Evolutionary conservation across 2,113 vertebrate species (phyloP).

Genomic region (Nothocercus julius): DNA sequence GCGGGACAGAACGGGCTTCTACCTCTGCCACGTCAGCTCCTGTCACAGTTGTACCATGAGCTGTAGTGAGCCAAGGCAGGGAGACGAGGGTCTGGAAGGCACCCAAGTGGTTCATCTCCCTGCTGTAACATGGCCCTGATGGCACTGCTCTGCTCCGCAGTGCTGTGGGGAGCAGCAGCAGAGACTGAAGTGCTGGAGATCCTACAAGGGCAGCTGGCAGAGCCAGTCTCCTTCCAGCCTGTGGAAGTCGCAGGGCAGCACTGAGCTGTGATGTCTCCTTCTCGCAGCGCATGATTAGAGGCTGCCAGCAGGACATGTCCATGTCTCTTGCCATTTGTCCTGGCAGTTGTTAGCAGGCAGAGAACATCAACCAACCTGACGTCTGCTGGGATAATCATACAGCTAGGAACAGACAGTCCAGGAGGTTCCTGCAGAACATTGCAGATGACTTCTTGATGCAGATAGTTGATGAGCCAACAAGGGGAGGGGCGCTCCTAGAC

Average conservation of each 20-base stretch:
- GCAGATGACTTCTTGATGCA: too few relatives aligned
- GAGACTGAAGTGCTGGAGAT: neutral
- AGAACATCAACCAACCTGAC: neutral
- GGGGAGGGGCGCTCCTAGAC: too few relatives aligned
- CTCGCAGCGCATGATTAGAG: neutral
- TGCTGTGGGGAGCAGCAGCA: neutral
- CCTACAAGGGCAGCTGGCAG: accelerated
- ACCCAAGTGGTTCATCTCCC: neutral
- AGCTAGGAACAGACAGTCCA: too few relatives aligned
- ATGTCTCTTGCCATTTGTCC: neutral
- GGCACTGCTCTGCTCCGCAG: neutral
- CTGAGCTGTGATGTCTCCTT: neutral
- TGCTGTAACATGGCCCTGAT: neutral
- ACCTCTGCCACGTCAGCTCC: neutral
- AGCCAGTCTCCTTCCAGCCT: neutral
- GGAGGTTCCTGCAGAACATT: too few relatives aligned
- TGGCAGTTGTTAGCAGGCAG: neutral
- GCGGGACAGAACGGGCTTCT: neutral
- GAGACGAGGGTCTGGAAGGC: neutral
- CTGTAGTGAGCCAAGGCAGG: neutral
- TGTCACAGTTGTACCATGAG: accelerated
- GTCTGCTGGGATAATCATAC: too few relatives aligned
- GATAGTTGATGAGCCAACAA: too few relatives aligned
- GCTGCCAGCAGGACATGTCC: neutral
- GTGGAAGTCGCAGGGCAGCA: neutral